These are phyloP conservation scores for Scartelaos histophorus DNA, from an alignment of 2,113 vertebrate genomes.

Conservation along the genomic window DNA sequence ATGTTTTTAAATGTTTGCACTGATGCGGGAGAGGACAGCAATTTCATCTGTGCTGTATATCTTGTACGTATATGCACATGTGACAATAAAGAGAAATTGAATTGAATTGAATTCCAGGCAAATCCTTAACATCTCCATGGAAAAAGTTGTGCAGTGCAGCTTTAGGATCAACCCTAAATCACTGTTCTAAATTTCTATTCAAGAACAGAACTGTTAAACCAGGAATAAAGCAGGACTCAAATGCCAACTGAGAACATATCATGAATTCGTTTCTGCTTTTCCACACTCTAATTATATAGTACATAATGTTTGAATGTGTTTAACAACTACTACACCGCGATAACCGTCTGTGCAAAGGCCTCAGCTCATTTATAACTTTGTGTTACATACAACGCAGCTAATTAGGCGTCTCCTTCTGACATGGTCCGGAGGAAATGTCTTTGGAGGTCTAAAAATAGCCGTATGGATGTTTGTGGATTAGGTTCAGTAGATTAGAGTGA, in stretches of 20 bases:
- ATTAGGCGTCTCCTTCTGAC: constrained; percentile 8
- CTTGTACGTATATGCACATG: too few species aligned
- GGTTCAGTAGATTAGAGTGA: constrained; percentile 6
- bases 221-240: background rate
- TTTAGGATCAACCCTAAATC: background rate
- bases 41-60: too few species aligned
- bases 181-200: background rate
- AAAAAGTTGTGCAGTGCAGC: too few species aligned
- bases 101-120: too few species aligned
- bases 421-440: constrained; percentile 11
- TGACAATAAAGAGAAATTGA: too few species aligned
- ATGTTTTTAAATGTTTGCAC: too few species aligned
- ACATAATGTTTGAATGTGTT: background rate
- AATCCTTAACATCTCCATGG: too few species aligned
- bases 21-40: too few species aligned
- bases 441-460: background rate
- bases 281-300: background rate
- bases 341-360: background rate
- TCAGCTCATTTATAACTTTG: constrained; percentile 2
- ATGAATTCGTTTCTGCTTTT: background rate
- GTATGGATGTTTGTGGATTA: constrained; percentile 5
- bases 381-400: background rate
- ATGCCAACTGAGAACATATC: background rate
- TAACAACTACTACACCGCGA: background rate
- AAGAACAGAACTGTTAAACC: background rate